A percentile compares a stretch with the other conserved stretches of the same genome.
These are phyloP conservation scores for Zoanthus sociatus DNA, from an alignment of 92 coral and sea anemone genomes.

Conservation along the genomic window DNA sequence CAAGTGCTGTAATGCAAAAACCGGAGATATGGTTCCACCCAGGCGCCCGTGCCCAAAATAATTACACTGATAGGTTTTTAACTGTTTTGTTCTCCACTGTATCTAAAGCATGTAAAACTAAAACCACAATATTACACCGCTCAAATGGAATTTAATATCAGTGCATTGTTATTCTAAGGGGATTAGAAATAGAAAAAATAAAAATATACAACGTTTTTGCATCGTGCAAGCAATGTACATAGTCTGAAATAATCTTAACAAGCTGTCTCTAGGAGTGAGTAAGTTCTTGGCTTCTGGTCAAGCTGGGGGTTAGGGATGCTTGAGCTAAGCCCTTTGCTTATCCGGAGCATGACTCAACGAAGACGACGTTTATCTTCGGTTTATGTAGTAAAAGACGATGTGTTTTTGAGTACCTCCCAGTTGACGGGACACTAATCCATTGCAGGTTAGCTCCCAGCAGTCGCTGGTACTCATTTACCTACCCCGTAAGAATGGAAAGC, in stretches of 20 bases:
- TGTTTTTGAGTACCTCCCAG: no score
- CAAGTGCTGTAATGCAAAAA: constrained; percentile 2
- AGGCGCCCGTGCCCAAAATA: neutral
- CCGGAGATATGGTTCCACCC: neutral
- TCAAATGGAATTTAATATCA: neutral
- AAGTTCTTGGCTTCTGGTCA: no score
- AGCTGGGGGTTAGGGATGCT: no score
- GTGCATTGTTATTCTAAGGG: neutral
- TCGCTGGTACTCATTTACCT: no score
- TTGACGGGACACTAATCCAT: no score
- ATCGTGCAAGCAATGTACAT: neutral
- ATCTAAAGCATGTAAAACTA: neutral
- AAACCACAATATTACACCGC: neutral
- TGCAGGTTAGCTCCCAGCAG: no score
- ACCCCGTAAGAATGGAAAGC: no score
- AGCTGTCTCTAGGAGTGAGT: no score
- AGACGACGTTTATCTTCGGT: no score
- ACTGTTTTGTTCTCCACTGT: neutral
- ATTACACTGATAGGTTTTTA: neutral
- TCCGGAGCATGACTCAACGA: no score
- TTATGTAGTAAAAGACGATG: no score
- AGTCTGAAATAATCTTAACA: neutral
- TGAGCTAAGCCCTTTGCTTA: no score
- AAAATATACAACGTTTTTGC: neutral
- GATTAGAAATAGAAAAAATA: neutral